Base-by-base conservation (phyloP, 2,797 vertebrate species). In the Craterocephalus amniculus region DNA sequence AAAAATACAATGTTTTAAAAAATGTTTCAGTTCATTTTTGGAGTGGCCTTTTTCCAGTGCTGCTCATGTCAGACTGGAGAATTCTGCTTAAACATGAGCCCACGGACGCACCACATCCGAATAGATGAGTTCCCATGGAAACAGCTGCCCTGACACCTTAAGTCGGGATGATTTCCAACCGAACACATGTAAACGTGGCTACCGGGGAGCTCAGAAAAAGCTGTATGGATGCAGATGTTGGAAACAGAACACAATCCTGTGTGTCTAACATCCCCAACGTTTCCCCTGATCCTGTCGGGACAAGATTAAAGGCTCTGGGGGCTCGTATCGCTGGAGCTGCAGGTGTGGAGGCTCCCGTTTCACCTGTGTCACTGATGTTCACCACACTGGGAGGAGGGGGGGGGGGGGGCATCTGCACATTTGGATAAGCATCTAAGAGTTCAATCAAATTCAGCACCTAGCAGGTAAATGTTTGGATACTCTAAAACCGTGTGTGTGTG, bases 371-470 rank as follows among this genome's bases (percentile, higher is more conserved):
- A 87, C 88, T 85, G 80, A 81, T 88, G 85, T 88, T 89, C 78
- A 76, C 69, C 83, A 74, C 38, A 1, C 43, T 93, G 22, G 18
- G 62, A 22, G 38, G 13, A 16, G 29, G n/a, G 49, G 63, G 68
- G 38, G 52, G 1, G 72, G 58, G 89, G 90, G 90, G 92, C 89
- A 95, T 89, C 92, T 92, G 93, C 83, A 85, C 75, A 36, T 88
- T 92, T 93, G 91, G 79, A 94, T 87, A 92, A 87, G 79, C 78
- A 73, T 93, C 80, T 92, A 86, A 93, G 91, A 81, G 80, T 77
- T 89, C 63, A 89, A 89, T 91, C 89, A 88, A 88, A 90, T 92
- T 91, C 93, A 94, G 91, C 88, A 91, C 69, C 72, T 88, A 78
- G 82, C 90, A 74, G 79, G 61, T 81, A 83, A 90, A 91, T 84